Evolutionary conservation across 2,113 vertebrate genomes (phyloP).

Genomic region (Coptodon rendalli): DNA sequence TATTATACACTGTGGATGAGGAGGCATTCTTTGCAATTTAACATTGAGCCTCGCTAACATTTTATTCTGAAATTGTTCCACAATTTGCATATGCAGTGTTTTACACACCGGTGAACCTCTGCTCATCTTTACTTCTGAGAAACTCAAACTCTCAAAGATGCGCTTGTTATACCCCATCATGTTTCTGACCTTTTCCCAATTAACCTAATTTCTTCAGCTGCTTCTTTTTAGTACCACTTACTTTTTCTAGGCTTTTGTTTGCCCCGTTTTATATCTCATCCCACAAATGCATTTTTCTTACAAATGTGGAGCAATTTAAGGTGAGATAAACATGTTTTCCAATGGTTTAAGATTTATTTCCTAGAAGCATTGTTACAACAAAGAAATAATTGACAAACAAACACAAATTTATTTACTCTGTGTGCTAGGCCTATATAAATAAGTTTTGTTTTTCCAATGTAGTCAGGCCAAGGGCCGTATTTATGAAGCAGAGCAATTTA

Average conservation of each 20-base stretch:
- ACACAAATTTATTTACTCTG: not conserved
- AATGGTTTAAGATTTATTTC: not conserved
- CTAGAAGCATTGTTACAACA: not conserved
- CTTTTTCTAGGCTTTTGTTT: not conserved
- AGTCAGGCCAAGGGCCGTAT: not conserved
- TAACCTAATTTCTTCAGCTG: not conserved
- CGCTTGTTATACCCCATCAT: not conserved
- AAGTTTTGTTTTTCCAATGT: not conserved
- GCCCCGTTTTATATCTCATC: not conserved
- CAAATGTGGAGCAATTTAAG: not conserved
- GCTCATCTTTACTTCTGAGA: not conserved
- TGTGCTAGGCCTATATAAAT: not conserved
- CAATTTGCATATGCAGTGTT: not conserved
- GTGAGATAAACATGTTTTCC: not conserved
- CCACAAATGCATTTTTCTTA: not conserved
- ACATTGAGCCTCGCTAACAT: not conserved
- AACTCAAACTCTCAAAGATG: not conserved
- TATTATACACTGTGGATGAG: not conserved
- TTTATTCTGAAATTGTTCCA: not conserved
- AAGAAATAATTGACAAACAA: not conserved
- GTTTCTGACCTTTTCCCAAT: not conserved
- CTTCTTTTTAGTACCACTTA: not conserved
- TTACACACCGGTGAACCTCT: not conserved
- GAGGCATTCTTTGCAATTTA: not conserved
- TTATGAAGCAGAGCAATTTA: not conserved